Evolutionary conservation across 2,797 vertebrate genomes (phyloP), one percentile per base, ranked within the genome.

Genomic region (Macrochelys suwanniensis): DNA sequence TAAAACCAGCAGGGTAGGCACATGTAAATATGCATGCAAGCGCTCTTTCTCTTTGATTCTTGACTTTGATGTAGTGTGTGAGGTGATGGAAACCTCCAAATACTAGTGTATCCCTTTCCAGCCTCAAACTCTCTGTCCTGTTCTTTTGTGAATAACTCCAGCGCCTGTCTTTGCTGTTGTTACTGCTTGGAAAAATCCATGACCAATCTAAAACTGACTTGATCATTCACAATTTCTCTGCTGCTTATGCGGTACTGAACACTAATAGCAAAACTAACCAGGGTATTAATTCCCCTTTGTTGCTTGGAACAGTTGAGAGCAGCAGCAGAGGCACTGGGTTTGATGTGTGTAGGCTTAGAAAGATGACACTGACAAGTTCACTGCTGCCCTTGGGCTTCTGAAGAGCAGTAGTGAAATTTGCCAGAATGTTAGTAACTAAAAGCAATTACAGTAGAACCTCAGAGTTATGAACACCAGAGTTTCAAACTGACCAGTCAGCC

Each of bases 131-230:
- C 53, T 26, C 89, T 61, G 93, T 94, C 91, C 96, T 97, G 96
- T 95, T 96, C 92, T 92, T 94, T 90, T 96, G 79, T 95, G 95
- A 95, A 49, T 49, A 49, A 49, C 49, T 49, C 49, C 49, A 49
- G 49, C 11, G 49, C 49, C 49, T 49, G 49, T 88, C 89, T 5
- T 88, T 88, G 4, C 87, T 85, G 94, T 92, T 97, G n/a, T n/a
- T n/a, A n/a, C n/a, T n/a, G n/a, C n/a, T n/a, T n/a, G n/a, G n/a
- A n/a, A n/a, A n/a, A n/a, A n/a, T n/a, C n/a, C n/a, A n/a, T n/a
- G n/a, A n/a, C n/a, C n/a, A n/a, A n/a, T 96, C 96, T 94, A 96
- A 97, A 97, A 96, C 95, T 96, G 96, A 96, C 96, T 91, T 0
- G 91, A 3, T 83, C 95, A 95, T 96, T 97, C 96, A 97, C 93